Conservation (phyloP, 2,888 invertebrate genomes). For the Dusona sp. region DNA sequence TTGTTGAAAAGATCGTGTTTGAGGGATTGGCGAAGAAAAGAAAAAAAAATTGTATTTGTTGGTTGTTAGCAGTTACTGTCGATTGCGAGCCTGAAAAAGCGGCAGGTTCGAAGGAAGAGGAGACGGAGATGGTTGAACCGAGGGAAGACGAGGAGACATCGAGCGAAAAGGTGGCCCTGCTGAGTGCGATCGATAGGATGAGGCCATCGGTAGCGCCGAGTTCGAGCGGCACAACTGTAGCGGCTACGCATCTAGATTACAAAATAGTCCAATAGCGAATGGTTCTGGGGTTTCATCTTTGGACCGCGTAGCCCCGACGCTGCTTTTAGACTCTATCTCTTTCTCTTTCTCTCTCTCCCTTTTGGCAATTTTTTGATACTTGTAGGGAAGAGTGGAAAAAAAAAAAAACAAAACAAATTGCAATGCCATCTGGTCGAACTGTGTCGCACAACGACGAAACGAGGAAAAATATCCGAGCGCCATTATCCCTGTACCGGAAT, state of each 20-base stretch:
- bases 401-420: neutral
- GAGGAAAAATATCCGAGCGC: neutral
- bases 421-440: neutral
- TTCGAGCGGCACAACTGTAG: slow-evolving; percentile 64
- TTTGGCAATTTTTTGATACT: slow-evolving; percentile 17
- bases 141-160: slow-evolving; percentile 84
- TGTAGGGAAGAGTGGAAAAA: slow-evolving; percentile 3
- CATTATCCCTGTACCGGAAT: too few species aligned
- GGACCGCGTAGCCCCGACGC: slow-evolving; percentile 63
- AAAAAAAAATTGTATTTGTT: neutral
- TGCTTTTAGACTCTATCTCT: slow-evolving; percentile 45
- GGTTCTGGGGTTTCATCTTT: slow-evolving; percentile 55
- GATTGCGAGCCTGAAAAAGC: slow-evolving; percentile 74
- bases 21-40: neutral
- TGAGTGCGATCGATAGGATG: slow-evolving; percentile 84
- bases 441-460: neutral
- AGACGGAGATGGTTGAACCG: slow-evolving; percentile 71
- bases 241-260: slow-evolving; percentile 46
- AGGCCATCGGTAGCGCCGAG: slow-evolving; percentile 77
- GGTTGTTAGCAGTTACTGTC: slow-evolving; percentile 71
- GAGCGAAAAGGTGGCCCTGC: slow-evolving; percentile 86
- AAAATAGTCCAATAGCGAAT: slow-evolving; percentile 60
- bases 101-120: slow-evolving; percentile 78
- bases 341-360: neutral
- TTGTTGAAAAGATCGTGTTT: neutral